A percentile compares a stretch with the other conserved stretches of the same genome.
These are phyloP conservation scores for Amphiprion clarkii DNA, from an alignment of 2,797 vertebrate genomes.

Conservation along the genomic window DNA sequence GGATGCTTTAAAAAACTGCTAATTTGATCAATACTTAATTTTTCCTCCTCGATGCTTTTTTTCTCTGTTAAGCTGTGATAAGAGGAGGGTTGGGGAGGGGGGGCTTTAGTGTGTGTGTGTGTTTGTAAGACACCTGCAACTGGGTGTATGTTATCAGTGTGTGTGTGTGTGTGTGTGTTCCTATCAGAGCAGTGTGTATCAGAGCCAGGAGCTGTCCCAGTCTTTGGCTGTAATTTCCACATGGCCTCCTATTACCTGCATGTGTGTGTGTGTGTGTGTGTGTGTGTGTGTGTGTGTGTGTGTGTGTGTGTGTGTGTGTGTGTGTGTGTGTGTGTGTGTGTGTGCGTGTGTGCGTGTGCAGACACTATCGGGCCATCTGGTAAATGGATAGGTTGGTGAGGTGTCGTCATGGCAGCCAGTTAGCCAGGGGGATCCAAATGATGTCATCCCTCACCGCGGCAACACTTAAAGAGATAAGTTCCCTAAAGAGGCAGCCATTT, in stretches of 20 bases:
- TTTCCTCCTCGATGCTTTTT: constrained; percentile 91
- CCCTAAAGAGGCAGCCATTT: constrained; percentile 99
- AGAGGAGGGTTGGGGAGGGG: constrained; percentile 90
- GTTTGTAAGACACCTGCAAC: constrained; percentile 50
- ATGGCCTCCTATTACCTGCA: constrained; percentile 94
- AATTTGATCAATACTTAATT: constrained; percentile 99
- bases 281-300: constrained; percentile 35
- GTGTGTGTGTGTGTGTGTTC: constrained; percentile 32
- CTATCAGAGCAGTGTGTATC: constrained; percentile 57
- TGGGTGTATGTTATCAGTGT: constrained; percentile 53
- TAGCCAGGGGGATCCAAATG: constrained; percentile 96
- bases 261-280: constrained; percentile 34
- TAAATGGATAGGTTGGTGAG: constrained; percentile 98
- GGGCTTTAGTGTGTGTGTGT: constrained; percentile 39
- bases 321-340: constrained; percentile 31
- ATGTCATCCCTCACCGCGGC: constrained; percentile 98
- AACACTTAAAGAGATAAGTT: constrained; percentile 99
- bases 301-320: constrained; percentile 35
- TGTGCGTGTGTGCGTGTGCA: constrained; percentile 30
- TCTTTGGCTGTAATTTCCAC: constrained; percentile 93
- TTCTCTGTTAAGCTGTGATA: constrained; percentile 97
- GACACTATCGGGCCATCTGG: constrained; percentile 99
- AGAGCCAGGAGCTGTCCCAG: constrained; percentile 56
- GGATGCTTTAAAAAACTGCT: constrained; percentile 96
- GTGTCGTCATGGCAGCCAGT: constrained; percentile 94